phyloP scores from a whole-genome alignment of 1,140 invertebrate species.

The Marisa cornuarietis region DNA sequence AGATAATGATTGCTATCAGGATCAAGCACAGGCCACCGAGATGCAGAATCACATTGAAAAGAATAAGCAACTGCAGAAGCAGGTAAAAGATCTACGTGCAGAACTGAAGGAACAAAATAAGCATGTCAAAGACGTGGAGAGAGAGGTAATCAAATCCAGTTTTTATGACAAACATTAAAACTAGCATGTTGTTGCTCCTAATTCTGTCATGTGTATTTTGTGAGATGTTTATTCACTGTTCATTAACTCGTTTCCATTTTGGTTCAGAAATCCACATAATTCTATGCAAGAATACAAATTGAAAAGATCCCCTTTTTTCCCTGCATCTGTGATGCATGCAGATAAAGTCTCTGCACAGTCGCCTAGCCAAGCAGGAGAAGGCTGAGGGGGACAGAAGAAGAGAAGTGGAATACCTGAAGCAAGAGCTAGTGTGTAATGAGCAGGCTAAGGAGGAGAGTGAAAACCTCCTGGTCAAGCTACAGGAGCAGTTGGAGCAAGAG shows the following conservation, averaged over 20 bases:
- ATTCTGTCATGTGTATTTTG: too few species aligned
- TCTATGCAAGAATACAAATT: too few species aligned
- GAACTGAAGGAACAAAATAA: constrained; percentile 41
- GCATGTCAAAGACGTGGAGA: constrained; percentile 46
- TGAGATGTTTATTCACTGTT: too few species aligned
- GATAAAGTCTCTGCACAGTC: constrained; percentile 15
- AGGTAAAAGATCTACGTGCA: constrained; percentile 40
- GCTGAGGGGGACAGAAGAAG: constrained; percentile 22
- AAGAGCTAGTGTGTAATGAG: constrained; percentile 9
- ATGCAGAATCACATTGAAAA: constrained; percentile 33
- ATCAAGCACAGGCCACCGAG: constrained; percentile 31
- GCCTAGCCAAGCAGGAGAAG: constrained; percentile 22
- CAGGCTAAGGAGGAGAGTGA: constrained; percentile 11
- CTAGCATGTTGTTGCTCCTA: too few species aligned
- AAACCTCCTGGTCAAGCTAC: constrained; percentile 7
- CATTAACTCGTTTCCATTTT: too few species aligned
- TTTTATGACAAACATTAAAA: too few species aligned
- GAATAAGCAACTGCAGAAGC: constrained; percentile 28
- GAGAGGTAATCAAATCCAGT: constrained; percentile 33
- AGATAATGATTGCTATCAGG: constrained; percentile 24
- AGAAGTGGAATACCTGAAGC: constrained; percentile 14
- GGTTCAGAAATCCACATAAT: too few species aligned
- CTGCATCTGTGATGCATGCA: neutral
- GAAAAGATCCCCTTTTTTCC: too few species aligned
- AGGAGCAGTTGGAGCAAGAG: constrained; percentile 11